phyloP scores from a whole-genome alignment of 2,113 vertebrate species.

The Quiscalus mexicanus region DNA sequence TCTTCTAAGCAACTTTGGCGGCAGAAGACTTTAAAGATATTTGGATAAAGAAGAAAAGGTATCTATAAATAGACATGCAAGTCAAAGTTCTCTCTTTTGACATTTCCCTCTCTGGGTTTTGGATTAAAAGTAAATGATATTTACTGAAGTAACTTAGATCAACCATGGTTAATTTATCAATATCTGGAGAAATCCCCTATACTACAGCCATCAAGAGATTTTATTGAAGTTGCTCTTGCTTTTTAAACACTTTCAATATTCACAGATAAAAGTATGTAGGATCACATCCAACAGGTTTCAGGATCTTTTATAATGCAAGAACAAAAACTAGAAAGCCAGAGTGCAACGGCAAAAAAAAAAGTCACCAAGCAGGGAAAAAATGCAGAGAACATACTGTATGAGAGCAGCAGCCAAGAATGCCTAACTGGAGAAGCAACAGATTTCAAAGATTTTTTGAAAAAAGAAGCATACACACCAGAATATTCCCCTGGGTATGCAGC shows the following conservation, averaged over 20 bases:
- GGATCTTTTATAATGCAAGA: background rate
- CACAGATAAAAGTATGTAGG: background rate
- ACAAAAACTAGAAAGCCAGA: slow-evolving; percentile 57
- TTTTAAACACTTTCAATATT: background rate
- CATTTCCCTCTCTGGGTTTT: background rate
- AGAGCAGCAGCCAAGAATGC: slow-evolving; percentile 69
- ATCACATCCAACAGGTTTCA: background rate
- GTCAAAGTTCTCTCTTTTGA: background rate
- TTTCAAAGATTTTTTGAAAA: slow-evolving; percentile 43
- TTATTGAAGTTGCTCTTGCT: background rate
- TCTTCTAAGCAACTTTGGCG: background rate
- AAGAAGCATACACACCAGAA: slow-evolving; percentile 91
- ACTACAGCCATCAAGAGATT: background rate
- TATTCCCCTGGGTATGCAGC: slow-evolving; percentile 91
- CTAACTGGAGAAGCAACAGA: slow-evolving; percentile 60
- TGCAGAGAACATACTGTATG: slow-evolving; percentile 67
- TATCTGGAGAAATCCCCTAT: background rate
- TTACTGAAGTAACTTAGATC: background rate
- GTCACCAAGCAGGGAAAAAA: slow-evolving; percentile 52
- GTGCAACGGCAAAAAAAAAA: slow-evolving; percentile 24
- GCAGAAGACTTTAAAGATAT: background rate
- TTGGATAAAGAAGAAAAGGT: background rate
- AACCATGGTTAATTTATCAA: background rate
- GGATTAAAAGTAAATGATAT: background rate
- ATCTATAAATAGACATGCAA: background rate